Base-by-base conservation (phyloP, 2,113 vertebrate genomes). In the Gymnobelideus leadbeateri region DNA sequence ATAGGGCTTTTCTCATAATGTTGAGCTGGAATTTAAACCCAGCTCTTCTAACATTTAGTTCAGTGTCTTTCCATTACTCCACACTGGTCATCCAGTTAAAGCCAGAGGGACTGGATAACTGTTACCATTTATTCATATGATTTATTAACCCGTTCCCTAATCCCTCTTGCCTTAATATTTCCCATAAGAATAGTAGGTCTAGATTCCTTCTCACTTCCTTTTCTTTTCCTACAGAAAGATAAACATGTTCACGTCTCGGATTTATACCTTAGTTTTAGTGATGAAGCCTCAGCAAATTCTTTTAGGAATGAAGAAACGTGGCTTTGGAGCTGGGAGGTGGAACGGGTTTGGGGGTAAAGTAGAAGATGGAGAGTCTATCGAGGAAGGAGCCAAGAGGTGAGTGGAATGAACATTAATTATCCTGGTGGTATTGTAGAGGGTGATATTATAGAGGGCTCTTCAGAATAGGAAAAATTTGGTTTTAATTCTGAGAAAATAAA, bases 311-410 rank as follows among this genome's bases (percentile, higher is more conserved):
- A 99, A 99, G 98, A 99, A 99, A 94, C 98, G 99, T 0, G 99
- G 99, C 0, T 99, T 99, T 3, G 99, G 99, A 43, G 99, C 93
- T 0, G 99, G 99, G 47, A 99, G 98, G 25, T 99, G 99, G 99
- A 99, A 99, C 8, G 99, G 99, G 24, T 99, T 99, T 0, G 99
- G 99, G 19, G 99, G 99, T 0, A 99, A 99, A 98, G 99, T 99
- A 47, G 98, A 99, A 77, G 97, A 98, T 0, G 99, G 99, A 46
- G 99, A 99, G 97, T 99, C 98, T 49, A 99, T 99, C 21, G 99
- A 99, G 94, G 98, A 99, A 0, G 99, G 98, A 19, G 99, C 99
- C 89, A 99, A 98, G 96, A 99, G 99, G 99, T 99, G 95, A 97
- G 98, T 10, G 12, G 19, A 24, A 23, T 84, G 19, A 7, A 43